Evolutionary conservation across 2,888 invertebrate genomes (phyloP).

Genomic region (Periphyllus acericola): DNA sequence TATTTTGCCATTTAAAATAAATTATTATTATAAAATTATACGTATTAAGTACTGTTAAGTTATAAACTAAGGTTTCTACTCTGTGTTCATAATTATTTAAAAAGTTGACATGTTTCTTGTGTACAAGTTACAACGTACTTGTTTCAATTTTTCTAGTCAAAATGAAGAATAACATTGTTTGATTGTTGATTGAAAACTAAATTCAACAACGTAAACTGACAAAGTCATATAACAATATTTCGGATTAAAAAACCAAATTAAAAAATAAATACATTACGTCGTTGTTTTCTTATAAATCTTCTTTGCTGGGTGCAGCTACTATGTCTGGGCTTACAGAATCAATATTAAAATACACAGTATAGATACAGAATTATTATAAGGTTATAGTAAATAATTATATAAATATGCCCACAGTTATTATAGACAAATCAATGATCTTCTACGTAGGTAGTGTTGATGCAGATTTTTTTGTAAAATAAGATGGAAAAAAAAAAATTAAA

Average conservation of each 20-base stretch:
- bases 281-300: constrained; percentile 4
- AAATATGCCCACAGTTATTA: too few species aligned
- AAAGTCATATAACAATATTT: constrained; percentile 8
- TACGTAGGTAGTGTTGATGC: too few species aligned
- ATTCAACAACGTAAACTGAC: constrained; percentile 12
- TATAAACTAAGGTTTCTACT: too few species aligned
- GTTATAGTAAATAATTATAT: too few species aligned
- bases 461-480: too few species aligned
- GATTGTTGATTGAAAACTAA: constrained; percentile 11
- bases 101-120: constrained; percentile 3
- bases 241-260: constrained; percentile 2
- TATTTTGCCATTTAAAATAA: constrained; percentile 6
- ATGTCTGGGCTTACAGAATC: too few species aligned
- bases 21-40: neutral
- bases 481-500: too few species aligned
- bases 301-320: neutral
- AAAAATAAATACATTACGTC: neutral
- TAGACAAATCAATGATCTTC: too few species aligned
- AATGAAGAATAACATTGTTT: constrained; percentile 15
- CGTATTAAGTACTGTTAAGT: neutral
- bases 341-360: too few species aligned
- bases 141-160: constrained; percentile 4
- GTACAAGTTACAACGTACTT: constrained; percentile 1
- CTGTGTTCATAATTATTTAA: neutral
- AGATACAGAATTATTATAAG: too few species aligned